Evolutionary conservation across 2,797 vertebrate genomes (phyloP).

Genomic region (Melanotaenia parkinsoni): DNA sequence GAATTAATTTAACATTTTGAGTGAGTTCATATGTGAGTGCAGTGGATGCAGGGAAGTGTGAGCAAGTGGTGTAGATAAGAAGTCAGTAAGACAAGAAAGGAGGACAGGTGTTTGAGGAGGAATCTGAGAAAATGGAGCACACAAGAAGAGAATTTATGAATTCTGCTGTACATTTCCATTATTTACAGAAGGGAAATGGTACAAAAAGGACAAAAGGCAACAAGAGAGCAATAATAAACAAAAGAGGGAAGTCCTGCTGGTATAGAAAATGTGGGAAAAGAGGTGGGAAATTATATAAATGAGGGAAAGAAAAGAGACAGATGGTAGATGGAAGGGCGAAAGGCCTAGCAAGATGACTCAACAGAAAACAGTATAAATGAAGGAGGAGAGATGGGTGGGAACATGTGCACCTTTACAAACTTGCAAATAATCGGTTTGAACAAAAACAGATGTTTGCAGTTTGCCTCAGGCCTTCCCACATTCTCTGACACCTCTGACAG

Average conservation of each 20-base stretch:
- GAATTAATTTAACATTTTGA: slow-evolving; percentile 67
- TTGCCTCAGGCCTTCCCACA: slow-evolving; percentile 46
- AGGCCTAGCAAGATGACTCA: slow-evolving; percentile 39
- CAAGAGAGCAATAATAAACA: slow-evolving; percentile 22
- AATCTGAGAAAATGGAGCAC: slow-evolving; percentile 19
- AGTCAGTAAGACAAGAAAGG: slow-evolving; percentile 27
- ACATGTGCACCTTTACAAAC: slow-evolving; percentile 24
- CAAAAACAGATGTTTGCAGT: slow-evolving; percentile 71
- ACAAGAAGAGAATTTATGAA: slow-evolving; percentile 20
- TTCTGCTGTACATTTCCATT: slow-evolving; percentile 27
- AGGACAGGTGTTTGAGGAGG: slow-evolving; percentile 5
- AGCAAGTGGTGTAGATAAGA: slow-evolving; percentile 42
- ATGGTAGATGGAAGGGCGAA: slow-evolving; percentile 36
- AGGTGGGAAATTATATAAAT: slow-evolving; percentile 13
- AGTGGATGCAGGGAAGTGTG: slow-evolving; percentile 18
- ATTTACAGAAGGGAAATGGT: slow-evolving; percentile 30
- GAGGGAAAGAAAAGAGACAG: slow-evolving; percentile 30
- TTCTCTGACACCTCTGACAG: slow-evolving; percentile 34
- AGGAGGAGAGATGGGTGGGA: slow-evolving; percentile 43
- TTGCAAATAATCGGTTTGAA: slow-evolving; percentile 67
- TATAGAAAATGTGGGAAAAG: background rate
- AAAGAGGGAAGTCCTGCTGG: slow-evolving; percentile 7
- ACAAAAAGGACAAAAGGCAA: slow-evolving; percentile 14
- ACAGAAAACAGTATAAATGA: slow-evolving; percentile 42
- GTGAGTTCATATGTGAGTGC: slow-evolving; percentile 2